Evolutionary conservation across 2,888 invertebrate genomes (phyloP).

Genomic region (Ochlodes sylvanus): DNA sequence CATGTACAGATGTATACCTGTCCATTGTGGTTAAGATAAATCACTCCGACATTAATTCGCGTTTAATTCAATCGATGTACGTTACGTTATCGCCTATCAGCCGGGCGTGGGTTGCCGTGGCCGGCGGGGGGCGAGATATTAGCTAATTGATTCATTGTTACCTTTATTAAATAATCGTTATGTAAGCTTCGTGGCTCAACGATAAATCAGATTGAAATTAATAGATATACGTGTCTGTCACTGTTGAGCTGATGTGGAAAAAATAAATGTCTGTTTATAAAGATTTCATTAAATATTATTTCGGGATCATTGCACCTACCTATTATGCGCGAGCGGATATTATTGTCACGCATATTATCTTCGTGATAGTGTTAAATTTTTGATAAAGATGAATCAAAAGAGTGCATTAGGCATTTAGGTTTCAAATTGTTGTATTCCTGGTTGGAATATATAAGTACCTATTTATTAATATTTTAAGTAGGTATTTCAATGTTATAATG

Average conservation of each 20-base stretch:
- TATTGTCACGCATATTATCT: background rate
- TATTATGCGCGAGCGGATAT: background rate
- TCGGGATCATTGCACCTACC: slow-evolving; percentile 1
- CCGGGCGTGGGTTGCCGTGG: background rate
- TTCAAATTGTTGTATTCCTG: too few species aligned
- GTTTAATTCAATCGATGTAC: slow-evolving; percentile 10
- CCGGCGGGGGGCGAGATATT: slow-evolving; percentile 14
- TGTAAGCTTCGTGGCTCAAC: background rate
- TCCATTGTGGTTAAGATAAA: slow-evolving; percentile 5
- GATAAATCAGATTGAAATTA: slow-evolving; percentile 10
- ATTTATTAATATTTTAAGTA: too few species aligned
- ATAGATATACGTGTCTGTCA: slow-evolving; percentile 2
- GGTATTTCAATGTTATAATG: too few species aligned
- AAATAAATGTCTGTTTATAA: background rate
- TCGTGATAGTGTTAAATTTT: background rate
- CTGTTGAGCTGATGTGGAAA: background rate
- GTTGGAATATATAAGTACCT: too few species aligned
- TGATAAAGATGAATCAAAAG: background rate
- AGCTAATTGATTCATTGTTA: slow-evolving; percentile 16
- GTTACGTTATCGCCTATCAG: slow-evolving; percentile 7
- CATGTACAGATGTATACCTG: background rate
- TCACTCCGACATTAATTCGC: slow-evolving; percentile 2
- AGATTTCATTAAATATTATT: background rate
- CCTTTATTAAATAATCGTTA: slow-evolving; percentile 13
- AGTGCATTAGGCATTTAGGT: too few species aligned